Evolutionary conservation across 2,888 invertebrate species (phyloP).

Genomic region (Trileptium ribeirensis): DNA sequence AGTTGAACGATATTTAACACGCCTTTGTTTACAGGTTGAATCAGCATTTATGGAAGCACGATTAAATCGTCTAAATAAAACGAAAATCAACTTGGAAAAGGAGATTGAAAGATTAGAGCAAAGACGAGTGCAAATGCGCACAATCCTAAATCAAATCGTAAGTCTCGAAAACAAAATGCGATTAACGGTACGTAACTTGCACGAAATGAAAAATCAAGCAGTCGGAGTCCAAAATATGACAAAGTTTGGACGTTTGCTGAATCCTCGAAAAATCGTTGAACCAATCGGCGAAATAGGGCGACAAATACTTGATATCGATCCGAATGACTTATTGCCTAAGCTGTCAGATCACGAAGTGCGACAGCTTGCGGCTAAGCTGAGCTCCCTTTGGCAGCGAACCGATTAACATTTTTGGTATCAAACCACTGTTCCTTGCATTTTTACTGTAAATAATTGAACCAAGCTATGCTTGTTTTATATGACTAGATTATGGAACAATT

Average conservation of each 20-base stretch:
- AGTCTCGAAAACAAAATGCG: neutral
- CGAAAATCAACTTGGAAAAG: neutral
- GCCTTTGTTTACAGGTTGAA: neutral
- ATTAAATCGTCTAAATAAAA: neutral
- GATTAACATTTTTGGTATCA: too few species aligned
- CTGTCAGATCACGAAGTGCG: too few species aligned
- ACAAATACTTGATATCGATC: neutral
- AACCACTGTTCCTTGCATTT: too few species aligned
- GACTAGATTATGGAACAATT: too few species aligned
- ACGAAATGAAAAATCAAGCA: neutral
- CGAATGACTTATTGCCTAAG: too few species aligned
- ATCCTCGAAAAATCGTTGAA: neutral
- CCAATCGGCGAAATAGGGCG: neutral
- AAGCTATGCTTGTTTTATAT: too few species aligned
- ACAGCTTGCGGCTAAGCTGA: too few species aligned
- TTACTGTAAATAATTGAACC: too few species aligned
- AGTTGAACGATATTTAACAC: too few species aligned
- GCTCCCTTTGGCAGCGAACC: too few species aligned
- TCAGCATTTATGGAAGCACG: neutral
- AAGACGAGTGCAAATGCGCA: neutral
- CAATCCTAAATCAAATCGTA: neutral
- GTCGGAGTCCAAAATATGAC: neutral
- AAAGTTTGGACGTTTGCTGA: neutral
- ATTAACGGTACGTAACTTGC: neutral
- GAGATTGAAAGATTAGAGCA: neutral